Conservation (phyloP, 2,888 invertebrate species). For the Heteropelma amictum region DNA sequence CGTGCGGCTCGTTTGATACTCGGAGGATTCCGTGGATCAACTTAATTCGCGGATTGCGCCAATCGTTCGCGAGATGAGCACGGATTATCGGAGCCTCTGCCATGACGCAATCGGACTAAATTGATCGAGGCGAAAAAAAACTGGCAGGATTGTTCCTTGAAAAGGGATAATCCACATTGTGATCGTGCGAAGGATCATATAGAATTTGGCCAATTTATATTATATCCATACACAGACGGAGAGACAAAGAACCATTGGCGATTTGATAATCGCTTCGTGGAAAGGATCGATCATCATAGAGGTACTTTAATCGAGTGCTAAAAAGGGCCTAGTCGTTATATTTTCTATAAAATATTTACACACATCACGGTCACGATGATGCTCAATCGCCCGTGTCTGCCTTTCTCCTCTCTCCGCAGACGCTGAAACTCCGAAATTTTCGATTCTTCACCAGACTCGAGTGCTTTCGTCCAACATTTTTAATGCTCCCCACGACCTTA, state of each 20-base stretch:
- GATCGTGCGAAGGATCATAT: conserved; percentile 52
- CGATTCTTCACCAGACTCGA: not conserved
- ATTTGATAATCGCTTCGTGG: conserved; percentile 62
- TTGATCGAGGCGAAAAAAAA: conserved; percentile 14
- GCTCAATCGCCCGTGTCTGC: conserved; percentile 3
- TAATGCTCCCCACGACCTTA: not conserved
- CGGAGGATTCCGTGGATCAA: not conserved
- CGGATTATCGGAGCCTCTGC: conserved; percentile 42
- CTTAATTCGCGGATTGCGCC: not conserved
- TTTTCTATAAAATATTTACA: conserved; percentile 42
- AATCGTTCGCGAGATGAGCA: conserved; percentile 19
- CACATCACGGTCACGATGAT: conserved; percentile 44
- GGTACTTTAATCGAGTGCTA: conserved; percentile 39
- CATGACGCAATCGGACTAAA: conserved; percentile 5
- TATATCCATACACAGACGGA: conserved; percentile 13
- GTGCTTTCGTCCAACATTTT: conserved; percentile 15
- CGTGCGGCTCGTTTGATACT: not conserved
- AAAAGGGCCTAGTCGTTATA: conserved; percentile 8
- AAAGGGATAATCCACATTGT: conserved; percentile 47
- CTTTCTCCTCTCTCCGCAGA: conserved; percentile 7
- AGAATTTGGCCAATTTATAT: conserved; percentile 31
- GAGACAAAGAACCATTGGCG: conserved; percentile 48
- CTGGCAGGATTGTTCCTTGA: conserved; percentile 22
- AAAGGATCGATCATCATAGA: conserved; percentile 53
- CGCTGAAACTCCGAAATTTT: conserved; percentile 9